These are phyloP conservation scores for Empidonax alnorum DNA, from an alignment of 2,113 vertebrate species.

Conservation along the genomic window DNA sequence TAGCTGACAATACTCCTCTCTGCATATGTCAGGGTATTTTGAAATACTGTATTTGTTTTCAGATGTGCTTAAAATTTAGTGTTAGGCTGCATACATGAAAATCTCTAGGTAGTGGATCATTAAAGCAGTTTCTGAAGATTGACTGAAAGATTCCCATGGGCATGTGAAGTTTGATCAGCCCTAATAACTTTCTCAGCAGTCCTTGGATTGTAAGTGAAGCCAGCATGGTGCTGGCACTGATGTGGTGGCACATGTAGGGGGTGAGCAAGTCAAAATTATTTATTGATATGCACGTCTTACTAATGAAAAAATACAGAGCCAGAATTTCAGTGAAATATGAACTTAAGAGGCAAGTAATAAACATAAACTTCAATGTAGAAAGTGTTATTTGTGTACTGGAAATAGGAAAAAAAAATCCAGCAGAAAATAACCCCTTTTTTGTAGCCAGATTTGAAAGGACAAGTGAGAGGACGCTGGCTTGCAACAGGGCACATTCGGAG, in stretches of 20 bases:
- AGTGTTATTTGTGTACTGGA: background rate
- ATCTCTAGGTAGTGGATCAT: background rate
- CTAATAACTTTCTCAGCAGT: background rate
- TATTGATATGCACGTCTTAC: fast-evolving
- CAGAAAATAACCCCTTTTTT: background rate
- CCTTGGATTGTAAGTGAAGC: background rate
- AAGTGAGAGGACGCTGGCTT: background rate
- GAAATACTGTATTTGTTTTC: background rate
- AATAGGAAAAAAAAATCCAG: background rate
- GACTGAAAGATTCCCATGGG: background rate
- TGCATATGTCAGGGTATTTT: background rate
- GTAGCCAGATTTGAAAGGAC: background rate
- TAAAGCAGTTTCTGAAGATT: background rate
- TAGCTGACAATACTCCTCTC: background rate
- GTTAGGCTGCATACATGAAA: background rate
- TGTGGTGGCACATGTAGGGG: fast-evolving
- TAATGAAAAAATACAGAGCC: background rate
- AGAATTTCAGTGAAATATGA: background rate
- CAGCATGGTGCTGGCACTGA: fast-evolving
- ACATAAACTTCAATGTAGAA: background rate
- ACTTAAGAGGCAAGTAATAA: background rate
- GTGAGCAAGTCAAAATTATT: background rate
- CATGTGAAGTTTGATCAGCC: background rate
- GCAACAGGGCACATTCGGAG: background rate
- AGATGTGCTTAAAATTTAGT: background rate